Evolutionary conservation across 2,113 vertebrate species (phyloP).

Genomic region (Excalfactoria chinensis): DNA sequence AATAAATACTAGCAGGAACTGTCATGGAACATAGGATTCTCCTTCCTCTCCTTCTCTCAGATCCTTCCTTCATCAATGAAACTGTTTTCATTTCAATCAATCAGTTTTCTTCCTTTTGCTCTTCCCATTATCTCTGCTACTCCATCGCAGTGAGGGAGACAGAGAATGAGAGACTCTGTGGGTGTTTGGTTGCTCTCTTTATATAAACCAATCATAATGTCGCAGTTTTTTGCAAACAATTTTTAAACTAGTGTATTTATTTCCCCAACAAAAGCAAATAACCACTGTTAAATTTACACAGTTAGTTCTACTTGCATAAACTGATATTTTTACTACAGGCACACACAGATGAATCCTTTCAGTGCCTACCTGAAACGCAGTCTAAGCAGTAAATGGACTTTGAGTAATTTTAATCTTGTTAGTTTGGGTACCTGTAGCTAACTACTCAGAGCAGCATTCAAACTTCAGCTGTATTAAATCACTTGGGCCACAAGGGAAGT

Average conservation of each 20-base stretch:
- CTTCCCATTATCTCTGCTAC: neutral
- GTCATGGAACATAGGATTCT: neutral
- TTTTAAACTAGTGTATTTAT: neutral
- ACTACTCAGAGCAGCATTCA: neutral
- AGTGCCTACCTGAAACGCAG: neutral
- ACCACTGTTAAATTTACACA: neutral
- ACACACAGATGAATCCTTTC: neutral
- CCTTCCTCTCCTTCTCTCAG: neutral
- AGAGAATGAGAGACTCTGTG: neutral
- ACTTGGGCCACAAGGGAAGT: neutral
- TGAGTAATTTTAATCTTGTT: neutral
- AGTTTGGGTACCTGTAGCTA: neutral
- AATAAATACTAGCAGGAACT: neutral
- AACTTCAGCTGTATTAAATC: neutral
- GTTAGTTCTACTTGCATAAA: neutral
- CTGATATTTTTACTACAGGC: neutral
- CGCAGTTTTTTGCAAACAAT: neutral
- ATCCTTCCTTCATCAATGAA: too few species aligned
- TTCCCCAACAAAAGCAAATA: neutral
- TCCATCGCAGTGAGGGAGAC: accelerated
- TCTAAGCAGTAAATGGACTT: neutral
- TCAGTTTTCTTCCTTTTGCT: neutral
- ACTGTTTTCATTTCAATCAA: neutral
- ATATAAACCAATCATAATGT: neutral
- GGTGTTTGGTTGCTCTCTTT: neutral